These are phyloP conservation scores for Potorous gilbertii DNA, from an alignment of 2,797 vertebrate genomes.

Conservation along the genomic window DNA sequence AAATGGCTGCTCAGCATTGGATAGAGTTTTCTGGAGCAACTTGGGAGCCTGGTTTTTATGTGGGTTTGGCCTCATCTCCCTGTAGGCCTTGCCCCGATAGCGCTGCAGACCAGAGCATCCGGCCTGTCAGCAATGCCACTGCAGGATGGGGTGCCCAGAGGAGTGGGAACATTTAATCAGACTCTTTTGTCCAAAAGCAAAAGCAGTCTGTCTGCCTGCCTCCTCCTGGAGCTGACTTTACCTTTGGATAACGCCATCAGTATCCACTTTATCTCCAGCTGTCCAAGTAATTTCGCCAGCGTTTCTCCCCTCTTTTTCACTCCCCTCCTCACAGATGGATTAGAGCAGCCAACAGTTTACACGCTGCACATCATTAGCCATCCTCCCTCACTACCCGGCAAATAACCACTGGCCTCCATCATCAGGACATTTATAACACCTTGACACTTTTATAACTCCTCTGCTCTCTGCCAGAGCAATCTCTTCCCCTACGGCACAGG, in stretches of 20 bases:
- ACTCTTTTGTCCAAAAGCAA: background rate
- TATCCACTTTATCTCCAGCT: slow-evolving; percentile 82
- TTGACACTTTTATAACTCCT: slow-evolving; percentile 87
- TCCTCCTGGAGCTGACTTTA: slow-evolving; percentile 63
- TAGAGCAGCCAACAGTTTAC: slow-evolving; percentile 83
- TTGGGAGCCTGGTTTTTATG: slow-evolving; percentile 65
- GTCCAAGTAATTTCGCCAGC: slow-evolving; percentile 78
- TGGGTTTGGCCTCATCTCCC: background rate
- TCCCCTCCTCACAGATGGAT: slow-evolving; percentile 81
- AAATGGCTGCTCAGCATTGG: slow-evolving; percentile 73
- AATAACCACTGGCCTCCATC: slow-evolving; percentile 84
- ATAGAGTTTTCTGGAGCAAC: slow-evolving; percentile 61
- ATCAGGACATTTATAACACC: slow-evolving; percentile 83
- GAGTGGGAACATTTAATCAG: background rate
- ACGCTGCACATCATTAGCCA: slow-evolving; percentile 85
- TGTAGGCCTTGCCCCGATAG: slow-evolving; percentile 59
- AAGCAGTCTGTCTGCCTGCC: background rate
- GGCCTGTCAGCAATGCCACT: background rate
- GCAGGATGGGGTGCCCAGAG: background rate
- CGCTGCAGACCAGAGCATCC: slow-evolving; percentile 21
- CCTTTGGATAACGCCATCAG: slow-evolving; percentile 80
- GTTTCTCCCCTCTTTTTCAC: slow-evolving; percentile 72
- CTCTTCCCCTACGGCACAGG: slow-evolving; percentile 76
- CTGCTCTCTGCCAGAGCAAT: slow-evolving; percentile 79
- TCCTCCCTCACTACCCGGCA: slow-evolving; percentile 85